Conservation (phyloP, 2,888 invertebrate genomes). For the Celastrina argiolus region DNA sequence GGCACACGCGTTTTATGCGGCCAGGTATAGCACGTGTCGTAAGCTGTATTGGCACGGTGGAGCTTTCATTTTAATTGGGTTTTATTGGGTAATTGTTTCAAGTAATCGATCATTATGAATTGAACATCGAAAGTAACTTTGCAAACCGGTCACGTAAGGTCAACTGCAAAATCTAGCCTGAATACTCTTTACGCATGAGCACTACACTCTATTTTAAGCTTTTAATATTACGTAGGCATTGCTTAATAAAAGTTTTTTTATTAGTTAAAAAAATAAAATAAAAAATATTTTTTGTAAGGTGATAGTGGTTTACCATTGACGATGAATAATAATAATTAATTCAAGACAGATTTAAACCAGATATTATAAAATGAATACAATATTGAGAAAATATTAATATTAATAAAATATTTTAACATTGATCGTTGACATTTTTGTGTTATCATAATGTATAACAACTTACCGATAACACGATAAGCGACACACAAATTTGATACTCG, state of each 20-base stretch:
- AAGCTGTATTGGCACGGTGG: conserved; percentile 24
- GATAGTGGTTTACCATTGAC: too few relatives aligned
- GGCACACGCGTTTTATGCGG: conserved; percentile 23
- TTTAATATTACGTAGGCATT: too few relatives aligned
- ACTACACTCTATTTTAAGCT: not conserved
- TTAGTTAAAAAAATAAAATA: too few relatives aligned
- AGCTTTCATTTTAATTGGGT: conserved; percentile 18
- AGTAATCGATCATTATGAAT: not conserved
- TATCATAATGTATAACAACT: conserved; percentile 4
- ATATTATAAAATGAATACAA: too few relatives aligned
- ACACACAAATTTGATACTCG: not conserved
- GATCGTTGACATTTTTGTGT: conserved; percentile 4
- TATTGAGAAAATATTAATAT: too few relatives aligned
- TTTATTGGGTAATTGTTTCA: not conserved
- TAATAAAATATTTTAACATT: not conserved
- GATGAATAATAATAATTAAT: too few relatives aligned
- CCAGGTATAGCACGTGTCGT: conserved; percentile 32
- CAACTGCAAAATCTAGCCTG: not conserved
- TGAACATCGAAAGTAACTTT: conserved; percentile 11
- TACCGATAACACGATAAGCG: conserved; percentile 1
- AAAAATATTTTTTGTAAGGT: too few relatives aligned
- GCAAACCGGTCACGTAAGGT: conserved; percentile 8
- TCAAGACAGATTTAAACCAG: too few relatives aligned
- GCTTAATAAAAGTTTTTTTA: too few relatives aligned
- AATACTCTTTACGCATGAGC: not conserved